Evolutionary conservation across 2,113 vertebrate genomes (phyloP), one percentile per base, ranked within the genome.

Genomic region (Hyla sarda): DNA sequence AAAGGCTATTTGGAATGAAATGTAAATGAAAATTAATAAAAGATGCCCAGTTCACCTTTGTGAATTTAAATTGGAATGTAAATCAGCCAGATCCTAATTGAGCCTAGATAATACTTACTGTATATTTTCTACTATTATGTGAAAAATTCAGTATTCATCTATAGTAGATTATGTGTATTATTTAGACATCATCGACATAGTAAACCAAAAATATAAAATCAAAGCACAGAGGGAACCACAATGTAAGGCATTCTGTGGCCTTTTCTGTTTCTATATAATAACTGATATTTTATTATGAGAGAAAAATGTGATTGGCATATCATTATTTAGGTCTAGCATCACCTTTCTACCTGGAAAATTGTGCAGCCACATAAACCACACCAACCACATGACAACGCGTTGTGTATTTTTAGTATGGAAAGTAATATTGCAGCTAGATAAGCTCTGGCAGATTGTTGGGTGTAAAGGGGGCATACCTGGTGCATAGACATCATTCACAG

Each of bases 1-100:
- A 76, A 76, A 52, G n/a, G 73, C 23, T 76, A 76, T 47, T 76
- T 50, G 45, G 45, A 76, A 76, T 25, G 25, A 76, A 76, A 72
- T 72, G 69, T 45, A 72, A 50, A 76, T 76, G 2, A 16, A 76
- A 76, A 76, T 76, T 50, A 76, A 50, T 76, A 50, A 76, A 76
- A 76, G 73, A 76, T 76, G 45, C 25, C 47, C 37, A 9, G 73
- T 76, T 76, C 73, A 50, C 73, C 73, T 76, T 76, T 76, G 73
- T 28, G 73, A 76, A 76, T 50, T 47, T 30, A 16, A 47, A 76
- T 23, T 76, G 41, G 45, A 16, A 50, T 50, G 41, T 76, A 76
- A 76, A 76, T 50, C 23, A 50, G 45, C 73, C 41, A 50, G 50
- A 76, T 76, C 41, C 6, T 76, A 25, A 76, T 50, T 30, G 12